Conservation (phyloP, 2,888 invertebrate genomes). For the Gandaritis pyraliata region DNA sequence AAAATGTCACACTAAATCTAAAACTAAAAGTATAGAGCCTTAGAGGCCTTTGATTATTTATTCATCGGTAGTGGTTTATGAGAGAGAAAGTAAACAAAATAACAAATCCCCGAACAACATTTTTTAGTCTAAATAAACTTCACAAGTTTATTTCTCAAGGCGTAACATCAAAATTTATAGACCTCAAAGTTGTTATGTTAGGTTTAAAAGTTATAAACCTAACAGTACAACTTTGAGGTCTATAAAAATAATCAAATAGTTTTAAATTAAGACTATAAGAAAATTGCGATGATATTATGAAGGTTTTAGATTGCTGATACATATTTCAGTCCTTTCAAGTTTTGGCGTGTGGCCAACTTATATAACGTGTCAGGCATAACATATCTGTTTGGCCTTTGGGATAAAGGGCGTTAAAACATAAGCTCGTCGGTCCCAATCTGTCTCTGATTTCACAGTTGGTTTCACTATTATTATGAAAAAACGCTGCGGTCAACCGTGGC, state of each 20-base stretch:
- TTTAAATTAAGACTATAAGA: too few species aligned
- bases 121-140: constrained; percentile 1
- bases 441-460: constrained; percentile 55
- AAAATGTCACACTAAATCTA: too few species aligned
- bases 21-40: not conserved
- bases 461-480: constrained; percentile 50
- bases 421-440: constrained; percentile 44
- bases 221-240: too few species aligned
- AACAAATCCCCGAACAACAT: constrained; percentile 3
- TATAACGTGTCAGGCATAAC: constrained; percentile 34
- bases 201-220: too few species aligned
- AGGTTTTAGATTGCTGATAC: constrained; percentile 11
- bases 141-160: constrained; percentile 4
- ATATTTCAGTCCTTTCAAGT: constrained; percentile 23
- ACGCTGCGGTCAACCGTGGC: constrained; percentile 33
- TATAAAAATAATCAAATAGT: too few species aligned
- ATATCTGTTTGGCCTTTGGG: constrained; percentile 36
- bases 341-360: constrained; percentile 39
- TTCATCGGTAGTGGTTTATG: not conserved
- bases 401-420: constrained; percentile 32
- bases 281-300: constrained; percentile 12
- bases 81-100: constrained; percentile 5
- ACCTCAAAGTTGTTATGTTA: constrained; percentile 15
- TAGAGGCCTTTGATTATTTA: not conserved
- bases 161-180: constrained; percentile 8